Base-by-base conservation (phyloP, 2,888 invertebrate species). In the Yponomeuta malinellus region DNA sequence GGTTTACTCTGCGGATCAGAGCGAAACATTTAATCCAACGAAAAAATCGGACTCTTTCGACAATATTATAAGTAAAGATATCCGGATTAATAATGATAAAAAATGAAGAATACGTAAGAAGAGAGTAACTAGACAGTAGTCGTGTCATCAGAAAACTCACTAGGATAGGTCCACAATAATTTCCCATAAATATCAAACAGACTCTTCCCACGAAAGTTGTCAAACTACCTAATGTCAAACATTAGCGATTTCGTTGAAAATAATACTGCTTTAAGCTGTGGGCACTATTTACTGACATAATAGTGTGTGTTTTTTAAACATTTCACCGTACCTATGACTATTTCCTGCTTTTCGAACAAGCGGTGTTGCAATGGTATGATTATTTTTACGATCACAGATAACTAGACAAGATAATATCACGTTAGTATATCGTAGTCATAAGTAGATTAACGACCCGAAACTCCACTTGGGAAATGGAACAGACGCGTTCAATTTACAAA, bases 401-500 rank as follows among this genome's bases (percentile, higher is more conserved):
- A 15, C 52, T 15, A 15, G 12, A 15, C 15, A 59, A 59, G 15
- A 59, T 59, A 12, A 59, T 1, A 1, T 59, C 12, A 15, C 15
- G 15, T 43, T 33, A 33, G 9, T 43, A 8, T 43, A 8, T 8
- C 43, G 43, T 43, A 65, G 12, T 10, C 65, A 33, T 33, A 43
- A 43, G 33, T 33, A 15, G 67, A 43, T 43, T 65, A 43, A 67
- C 37, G 12, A 43, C 43, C 33, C 33, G 48, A n/a, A 67, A 67
- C 15, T 67, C 67, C 1, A 67, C 10, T 64, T 64, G 2, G 66
- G n/a, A 68, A 23, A 23, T 68, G 8, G 68, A 52, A 70, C 43
- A 70, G 43, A 70, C 67, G 29, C 37, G 63, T 70, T 71, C 71
- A 72, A 37, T 70, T 71, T 68, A 65, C 70, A 71, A 73, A 43